Conservation (phyloP, 2,888 invertebrate species). For the Eucera pruinosa region DNA sequence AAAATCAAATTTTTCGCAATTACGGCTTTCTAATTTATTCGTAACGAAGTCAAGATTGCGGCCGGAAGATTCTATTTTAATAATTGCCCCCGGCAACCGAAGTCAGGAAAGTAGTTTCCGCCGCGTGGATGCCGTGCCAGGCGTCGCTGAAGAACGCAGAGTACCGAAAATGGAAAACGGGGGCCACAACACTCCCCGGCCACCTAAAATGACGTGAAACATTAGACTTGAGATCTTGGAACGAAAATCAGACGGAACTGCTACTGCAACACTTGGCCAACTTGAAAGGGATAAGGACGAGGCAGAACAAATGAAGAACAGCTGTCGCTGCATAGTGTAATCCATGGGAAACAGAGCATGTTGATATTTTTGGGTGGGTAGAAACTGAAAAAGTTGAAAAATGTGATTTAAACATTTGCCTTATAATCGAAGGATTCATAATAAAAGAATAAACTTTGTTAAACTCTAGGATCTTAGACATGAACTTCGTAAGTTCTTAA, state of each 20-base stretch:
- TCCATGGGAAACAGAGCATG: neutral
- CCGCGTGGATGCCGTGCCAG: neutral
- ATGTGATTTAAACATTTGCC: too few species aligned
- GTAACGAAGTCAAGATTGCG: slow-evolving; percentile 18
- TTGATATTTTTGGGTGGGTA: slow-evolving; percentile 22
- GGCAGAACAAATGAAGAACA: slow-evolving; percentile 12
- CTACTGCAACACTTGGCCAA: slow-evolving; percentile 4
- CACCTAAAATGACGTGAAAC: slow-evolving; percentile 41
- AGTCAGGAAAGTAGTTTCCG: slow-evolving; percentile 32
- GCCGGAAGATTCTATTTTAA: slow-evolving; percentile 41
- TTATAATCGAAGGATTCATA: too few species aligned
- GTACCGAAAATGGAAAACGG: slow-evolving; percentile 41
- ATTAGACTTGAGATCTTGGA: slow-evolving; percentile 12
- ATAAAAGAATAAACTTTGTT: too few species aligned
- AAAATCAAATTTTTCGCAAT: too few species aligned
- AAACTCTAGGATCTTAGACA: too few species aligned
- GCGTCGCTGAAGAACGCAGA: neutral
- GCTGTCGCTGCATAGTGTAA: neutral
- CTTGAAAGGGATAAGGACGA: slow-evolving; percentile 22
- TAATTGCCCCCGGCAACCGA: slow-evolving; percentile 23
- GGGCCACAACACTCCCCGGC: slow-evolving; percentile 18
- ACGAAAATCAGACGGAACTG: slow-evolving; percentile 32
- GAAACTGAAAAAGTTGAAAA: neutral
- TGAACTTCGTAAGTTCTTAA: too few species aligned
- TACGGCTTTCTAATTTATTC: slow-evolving; percentile 11